Evolutionary conservation across 2,888 invertebrate species (phyloP), one percentile per base, ranked within the genome.

Genomic region (Tanytarsus gracilentus): DNA sequence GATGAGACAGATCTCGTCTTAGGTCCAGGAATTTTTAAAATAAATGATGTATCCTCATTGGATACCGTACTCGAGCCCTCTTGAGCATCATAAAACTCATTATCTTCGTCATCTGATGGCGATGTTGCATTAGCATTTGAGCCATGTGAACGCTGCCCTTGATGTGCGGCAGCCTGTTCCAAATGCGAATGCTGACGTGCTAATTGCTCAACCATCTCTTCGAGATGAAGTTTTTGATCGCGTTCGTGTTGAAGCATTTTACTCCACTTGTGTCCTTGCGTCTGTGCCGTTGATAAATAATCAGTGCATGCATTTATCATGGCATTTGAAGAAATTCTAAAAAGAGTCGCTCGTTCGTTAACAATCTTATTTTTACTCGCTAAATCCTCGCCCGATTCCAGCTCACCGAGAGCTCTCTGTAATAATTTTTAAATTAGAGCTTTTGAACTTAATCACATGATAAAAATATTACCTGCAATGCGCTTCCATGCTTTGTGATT

Each of bases 241-340:
- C 96, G 85, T 71, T 99, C 97, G 73, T 94, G 91, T 66, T 95
- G 91, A 64, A 98, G 76, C 71, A 93, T 83, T 66, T 90, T 87
- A 65, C 89, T 88, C 91, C 97, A 92, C 66, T 95, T 90, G 62
- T 88, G 84, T 55, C 92, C 92, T 66, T 97, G 94, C 25, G 83
- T 83, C 67, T 93, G 88, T 11, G 95, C 93, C 62, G 94, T 82
- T 67, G 86, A 86, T 69, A 95, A 80, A 75, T 94, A 97, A 69
- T 97, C 96, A 53, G 83, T 84, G 74, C 96, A 94, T 0, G 91
- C 96, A 76, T 91, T 94, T 69, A 97, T 90, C 95, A 98, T 96
- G 59, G 95, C 93, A 75, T 88, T 94, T 64, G 95, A 92, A 18
- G 96, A 91, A 72, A 96, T 93, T 67, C 95, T 81, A 75, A 97